Evolutionary conservation across 2,797 vertebrate genomes (phyloP), one percentile per base, ranked within the genome.

Genomic region (Synaphobranchus kaupii): DNA sequence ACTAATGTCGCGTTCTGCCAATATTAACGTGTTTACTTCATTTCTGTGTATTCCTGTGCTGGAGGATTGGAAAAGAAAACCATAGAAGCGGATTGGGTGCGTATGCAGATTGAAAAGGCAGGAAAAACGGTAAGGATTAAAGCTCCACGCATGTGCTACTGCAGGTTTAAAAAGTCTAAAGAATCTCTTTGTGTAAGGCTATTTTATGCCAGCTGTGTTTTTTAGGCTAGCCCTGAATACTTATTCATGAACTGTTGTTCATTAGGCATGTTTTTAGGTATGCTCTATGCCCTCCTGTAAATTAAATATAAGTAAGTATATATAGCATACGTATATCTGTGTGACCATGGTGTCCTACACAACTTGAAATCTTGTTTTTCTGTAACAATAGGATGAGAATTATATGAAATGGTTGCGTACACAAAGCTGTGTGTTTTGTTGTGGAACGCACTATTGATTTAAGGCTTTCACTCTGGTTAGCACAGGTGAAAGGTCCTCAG

Each of bases 21-120:
- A 63, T 39, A 47, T 84, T 66, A 63, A 84, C 34, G 39, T n/a
- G 58, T 84, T 84, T 66, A 44, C 60, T 44, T 25, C 25, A 47
- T 34, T 63, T 44, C 66, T 84, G 56, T 47, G 84, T 47, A 66
- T 25, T 17, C 58, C 47, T 34, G 31, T 58, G 34, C 31, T 39
- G 6, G 25, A 31, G 56, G 82, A 54, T 83, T 83, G 50, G n/a
- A 31, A 58, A 82, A 7, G 68, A 39, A 15, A 71, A 76, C 3
- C 71, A 1, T 39, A 8, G 71, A 34, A 17, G 71, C 15, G 2
- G 71, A 34, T 76, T 76, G 28, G 34, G 31, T 15, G 31, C 13
- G 15, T 34, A 39, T 76, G 28, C 71, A 17, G 15, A 76, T 76
- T 39, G 71, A 76, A 76, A 76, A 76, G 71, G 71, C 71, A 28